These are phyloP conservation scores for Trichechus manatus DNA, from an alignment of 2,113 vertebrate species.

Conservation along the genomic window DNA sequence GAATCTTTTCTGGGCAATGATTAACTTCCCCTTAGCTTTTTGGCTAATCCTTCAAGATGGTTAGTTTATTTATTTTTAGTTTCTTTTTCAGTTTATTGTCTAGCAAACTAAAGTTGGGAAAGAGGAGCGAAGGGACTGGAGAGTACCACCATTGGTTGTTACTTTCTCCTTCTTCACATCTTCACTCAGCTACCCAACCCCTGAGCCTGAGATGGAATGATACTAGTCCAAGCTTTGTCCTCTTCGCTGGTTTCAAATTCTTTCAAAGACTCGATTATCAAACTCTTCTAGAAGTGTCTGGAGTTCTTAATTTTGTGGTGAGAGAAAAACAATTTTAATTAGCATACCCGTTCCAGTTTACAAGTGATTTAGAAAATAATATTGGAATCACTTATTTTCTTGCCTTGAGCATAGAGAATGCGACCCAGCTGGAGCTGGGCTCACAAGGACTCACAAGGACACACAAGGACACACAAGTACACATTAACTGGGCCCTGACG, in stretches of 20 bases:
- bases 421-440: no score
- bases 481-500: no score
- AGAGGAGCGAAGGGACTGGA: neutral
- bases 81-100: neutral
- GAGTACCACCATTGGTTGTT: neutral
- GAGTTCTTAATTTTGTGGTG: neutral
- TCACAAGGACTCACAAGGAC: no score
- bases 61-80: neutral
- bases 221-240: neutral
- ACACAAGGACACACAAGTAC: no score
- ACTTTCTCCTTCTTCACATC: neutral
- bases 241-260: neutral
- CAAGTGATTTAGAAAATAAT: no score
- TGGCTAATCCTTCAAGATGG: neutral
- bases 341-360: neutral
- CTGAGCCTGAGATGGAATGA: neutral
- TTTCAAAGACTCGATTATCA: neutral
- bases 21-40: neutral
- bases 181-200: neutral
- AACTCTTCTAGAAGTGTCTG: neutral
- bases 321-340: constrained; percentile 27
- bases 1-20: neutral
- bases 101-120: neutral
- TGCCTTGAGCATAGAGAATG: no score
- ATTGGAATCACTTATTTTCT: no score